Base-by-base conservation (phyloP, 2,888 invertebrate species). In the Linnaemya vulpina region DNA sequence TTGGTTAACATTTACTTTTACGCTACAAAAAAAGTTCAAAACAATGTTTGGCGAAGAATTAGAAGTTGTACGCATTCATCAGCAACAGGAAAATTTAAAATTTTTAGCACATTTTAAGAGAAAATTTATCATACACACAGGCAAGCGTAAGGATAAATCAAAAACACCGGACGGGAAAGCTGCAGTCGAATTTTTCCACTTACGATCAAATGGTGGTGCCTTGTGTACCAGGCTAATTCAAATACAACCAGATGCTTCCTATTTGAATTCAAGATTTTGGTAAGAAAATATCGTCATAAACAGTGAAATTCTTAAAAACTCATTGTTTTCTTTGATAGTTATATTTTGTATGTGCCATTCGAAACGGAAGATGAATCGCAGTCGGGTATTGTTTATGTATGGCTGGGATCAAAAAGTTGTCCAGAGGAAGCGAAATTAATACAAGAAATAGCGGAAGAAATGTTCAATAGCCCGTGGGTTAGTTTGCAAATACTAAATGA, bases 1-100 rank as follows among this genome's bases (percentile, higher is more conserved):
- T 81, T 99, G 99, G 99, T 94, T 99, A 0, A 99, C 98, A 0
- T 99, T 99, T 93, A 99, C 99, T 0, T 99, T 99, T 93, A 98
- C 98, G 87, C 93, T 97, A 88, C 97, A 97, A 92, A 98, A 97
- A 92, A 98, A 97, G 92, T 98, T 98, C 91, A 97, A 97, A 91
- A 94, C 95, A 0, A 93, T 97, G 88, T 98, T 98, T 89, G 96
- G 96, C 15, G 97, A 97, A 90, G 97, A 97, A 90, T 93, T 98
- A 88, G 99, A 99, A 93, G 99, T 98, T 0, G 97, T 99, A 1
- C 94, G 99, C 68, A 99, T 98, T 15, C 98, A 99, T 91, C 99
- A 99, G 92, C 99, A 99, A 91, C 99, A 99, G 92, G 99, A 99
- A 93, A 99, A 98, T 92, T 95, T 98, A 86, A 99, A 98, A 93